Base-by-base conservation (phyloP, 2,888 invertebrate species). In the Yponomeuta plumbellus region DNA sequence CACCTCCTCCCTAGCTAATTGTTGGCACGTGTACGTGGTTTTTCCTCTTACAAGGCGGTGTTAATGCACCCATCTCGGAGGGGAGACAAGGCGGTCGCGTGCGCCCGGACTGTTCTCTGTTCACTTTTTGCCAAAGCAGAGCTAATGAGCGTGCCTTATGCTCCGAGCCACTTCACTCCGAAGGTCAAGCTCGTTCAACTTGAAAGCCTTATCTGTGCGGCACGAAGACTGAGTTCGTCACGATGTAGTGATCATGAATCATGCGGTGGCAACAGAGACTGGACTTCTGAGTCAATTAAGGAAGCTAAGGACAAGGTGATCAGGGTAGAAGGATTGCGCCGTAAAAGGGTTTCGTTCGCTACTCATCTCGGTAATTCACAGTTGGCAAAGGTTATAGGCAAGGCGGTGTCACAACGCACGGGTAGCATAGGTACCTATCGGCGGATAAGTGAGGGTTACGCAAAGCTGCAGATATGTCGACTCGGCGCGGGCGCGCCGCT, bases 371-470 rank as follows among this genome's bases (percentile, higher is more conserved):
- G 66, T 44, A 57, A 61, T 23, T 52, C 58, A 61, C 17, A 23
- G 59, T 76, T 76, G 75, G 77, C 76, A 75, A 77, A 79, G 81
- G 56, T 81, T 81, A 81, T 78, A 79, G 81, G 79, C 80, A 76
- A 80, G 81, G 80, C 84, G 81, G 5, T 39, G 88, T 87, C 86
- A 86, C 86, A 87, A 88, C 84, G 83, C 84, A 87, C 81, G 80
- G 85, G 79, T 80, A 79, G 78, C 72, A 83, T 6, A 34, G 44
- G 26, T 21, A n/a, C 62, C 26, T 88, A 86, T 87, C 85, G 81
- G 82, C 83, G 90, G 89, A 89, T 90, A 91, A 89, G 88, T 88
- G 84, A 86, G 87, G 79, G 86, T 91, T 91, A 91, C 91, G 90
- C 89, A 91, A 91, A 91, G 88, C 87, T 80, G 86, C 86, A 91